These are phyloP conservation scores for Xestoiulus laeticollis DNA, from an alignment of 2,888 invertebrate genomes.

Conservation along the genomic window DNA sequence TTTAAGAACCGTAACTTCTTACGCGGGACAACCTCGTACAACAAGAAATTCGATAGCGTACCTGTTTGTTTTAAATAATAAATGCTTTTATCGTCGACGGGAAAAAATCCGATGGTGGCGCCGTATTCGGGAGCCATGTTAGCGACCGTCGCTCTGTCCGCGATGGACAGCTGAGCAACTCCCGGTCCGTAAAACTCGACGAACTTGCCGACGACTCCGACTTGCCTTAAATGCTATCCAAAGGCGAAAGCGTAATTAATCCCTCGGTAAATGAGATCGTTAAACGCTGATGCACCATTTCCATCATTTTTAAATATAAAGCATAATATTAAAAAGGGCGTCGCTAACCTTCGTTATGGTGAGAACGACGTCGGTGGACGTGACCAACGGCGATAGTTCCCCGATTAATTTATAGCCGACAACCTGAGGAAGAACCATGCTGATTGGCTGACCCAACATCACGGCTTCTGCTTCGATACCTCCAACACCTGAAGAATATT, in stretches of 20 bases:
- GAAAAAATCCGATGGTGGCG: constrained; percentile 95
- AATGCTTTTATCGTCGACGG: constrained; percentile 83
- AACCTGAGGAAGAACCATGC: constrained; percentile 95
- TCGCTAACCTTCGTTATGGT: constrained; percentile 89
- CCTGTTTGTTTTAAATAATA: constrained; percentile 87
- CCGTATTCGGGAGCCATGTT: constrained; percentile 99
- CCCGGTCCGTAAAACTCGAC: constrained; percentile 99
- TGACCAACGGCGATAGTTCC: constrained; percentile 80
- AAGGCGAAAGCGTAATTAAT: no score
- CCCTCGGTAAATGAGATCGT: not conserved
- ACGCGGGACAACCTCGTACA: not conserved
- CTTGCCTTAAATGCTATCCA: constrained; percentile 80
- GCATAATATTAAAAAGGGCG: not conserved
- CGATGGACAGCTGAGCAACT: constrained; percentile 87
- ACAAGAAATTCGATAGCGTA: constrained; percentile 60
- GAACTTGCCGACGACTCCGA: constrained; percentile 98
- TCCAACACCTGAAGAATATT: constrained; percentile 64
- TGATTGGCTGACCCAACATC: constrained; percentile 97
- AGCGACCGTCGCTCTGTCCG: constrained; percentile 96
- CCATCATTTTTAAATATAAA: not conserved
- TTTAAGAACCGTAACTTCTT: no score
- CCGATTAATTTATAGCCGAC: constrained; percentile 93
- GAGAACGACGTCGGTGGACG: constrained; percentile 95
- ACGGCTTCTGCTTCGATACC: constrained; percentile 99
- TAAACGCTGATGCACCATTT: not conserved